Percentiles rank a stretch among this genome's conserved stretches.
Evolutionary conservation across 2,888 invertebrate genomes (phyloP).

Genomic region (Deilephila porcellus): DNA sequence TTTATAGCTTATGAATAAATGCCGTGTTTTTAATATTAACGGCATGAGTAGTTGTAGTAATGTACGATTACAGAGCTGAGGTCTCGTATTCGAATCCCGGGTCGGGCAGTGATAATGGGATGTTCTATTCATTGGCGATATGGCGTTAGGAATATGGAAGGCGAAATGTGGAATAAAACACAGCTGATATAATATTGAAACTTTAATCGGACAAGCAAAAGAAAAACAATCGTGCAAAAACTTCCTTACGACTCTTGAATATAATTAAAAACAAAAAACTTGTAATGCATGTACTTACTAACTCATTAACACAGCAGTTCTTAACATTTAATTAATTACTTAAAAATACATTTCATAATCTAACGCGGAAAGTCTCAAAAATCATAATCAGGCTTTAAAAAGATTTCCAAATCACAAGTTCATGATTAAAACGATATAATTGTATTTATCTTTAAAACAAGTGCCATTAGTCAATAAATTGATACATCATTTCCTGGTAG

Average conservation of each 20-base stretch:
- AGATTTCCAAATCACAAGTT: constrained; percentile 76
- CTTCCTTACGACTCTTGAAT: constrained; percentile 54
- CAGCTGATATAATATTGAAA: constrained; percentile 25
- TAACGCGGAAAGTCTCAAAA: constrained; percentile 61
- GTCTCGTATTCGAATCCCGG: too few relatives aligned
- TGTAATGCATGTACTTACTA: constrained; percentile 52
- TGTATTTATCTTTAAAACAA: constrained; percentile 49
- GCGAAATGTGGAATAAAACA: background rate
- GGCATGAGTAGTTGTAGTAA: too few relatives aligned
- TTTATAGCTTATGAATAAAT: too few relatives aligned
- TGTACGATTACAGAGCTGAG: too few relatives aligned
- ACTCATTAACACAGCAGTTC: constrained; percentile 45
- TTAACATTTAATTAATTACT: constrained; percentile 32
- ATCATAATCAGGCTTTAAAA: constrained; percentile 79
- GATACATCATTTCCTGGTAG: constrained; percentile 73
- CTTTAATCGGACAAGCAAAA: constrained; percentile 61
- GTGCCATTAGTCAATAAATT: constrained; percentile 57
- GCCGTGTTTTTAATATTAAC: too few relatives aligned
- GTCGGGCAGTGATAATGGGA: too few relatives aligned
- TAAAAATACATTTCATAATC: constrained; percentile 62
- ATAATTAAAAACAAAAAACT: constrained; percentile 55
- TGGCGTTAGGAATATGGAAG: too few relatives aligned
- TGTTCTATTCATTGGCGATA: too few relatives aligned
- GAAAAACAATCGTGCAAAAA: constrained; percentile 70
- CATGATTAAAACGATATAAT: constrained; percentile 78